Base-by-base conservation (phyloP, 1,140 invertebrate species). In the Centruroides vittatus region DNA sequence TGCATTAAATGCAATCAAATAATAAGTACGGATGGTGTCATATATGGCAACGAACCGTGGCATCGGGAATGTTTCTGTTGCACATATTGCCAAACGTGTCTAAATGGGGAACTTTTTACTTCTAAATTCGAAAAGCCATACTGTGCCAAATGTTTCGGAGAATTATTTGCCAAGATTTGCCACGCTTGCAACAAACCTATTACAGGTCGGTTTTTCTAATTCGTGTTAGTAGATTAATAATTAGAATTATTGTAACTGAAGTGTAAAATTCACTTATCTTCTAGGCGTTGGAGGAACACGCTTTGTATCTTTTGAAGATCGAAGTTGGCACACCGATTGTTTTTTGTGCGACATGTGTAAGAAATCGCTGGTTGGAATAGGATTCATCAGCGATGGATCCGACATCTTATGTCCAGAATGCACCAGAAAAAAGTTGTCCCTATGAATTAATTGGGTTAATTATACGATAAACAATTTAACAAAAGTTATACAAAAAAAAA, bases 301-400 rank as follows among this genome's bases (percentile, higher is more conserved):
- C 68, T 99, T 98, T 82, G 98, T 98, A 76, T 96, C 93, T 54
- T 98, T 98, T 78, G 94, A 98, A 75, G 93, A 97, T 78, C 86
- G 94, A 65, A 94, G 99, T 76, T 99, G 96, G 96, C 96, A 99
- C 79, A 98, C 97, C 76, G 93, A 98, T 75, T 99, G 96, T 79
- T 99, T 98, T 81, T 88, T 91, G 73, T 99, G 96, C 78, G 89
- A 90, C 69, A 85, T 85, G 66, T 99, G 96, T 81, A 88, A 90
- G 71, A 70, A 85, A 55, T 93, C 91, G 49, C 81, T 99, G 69
- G 95, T 98, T 23, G 23, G 23, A 23, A 23, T 23, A 23, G 23
- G 23, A 23, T 23, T 23, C 23, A 23, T 23, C 23, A 23, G 23
- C 23, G 23, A 23, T 23, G 23, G 23, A 23, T 23, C 23, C 23